Evolutionary conservation across 2,888 invertebrate genomes (phyloP).

Genomic region (Mechanitis mazaeus): DNA sequence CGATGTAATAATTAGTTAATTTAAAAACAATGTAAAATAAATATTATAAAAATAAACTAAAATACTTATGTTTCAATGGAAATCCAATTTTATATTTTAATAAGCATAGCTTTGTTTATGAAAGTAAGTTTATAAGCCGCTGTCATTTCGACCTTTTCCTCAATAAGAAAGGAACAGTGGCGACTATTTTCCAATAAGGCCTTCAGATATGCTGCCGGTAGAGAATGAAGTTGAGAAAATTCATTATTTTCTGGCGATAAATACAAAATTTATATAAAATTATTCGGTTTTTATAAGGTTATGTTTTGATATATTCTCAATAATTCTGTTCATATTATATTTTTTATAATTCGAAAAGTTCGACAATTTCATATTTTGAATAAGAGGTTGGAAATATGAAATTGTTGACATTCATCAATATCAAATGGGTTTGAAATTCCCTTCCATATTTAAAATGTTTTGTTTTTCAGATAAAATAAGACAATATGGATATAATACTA

Average conservation of each 20-base stretch:
- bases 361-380: too few relatives aligned
- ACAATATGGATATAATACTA: neutral
- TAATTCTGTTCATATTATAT: too few relatives aligned
- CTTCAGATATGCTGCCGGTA: conserved; percentile 42
- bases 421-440: too few relatives aligned
- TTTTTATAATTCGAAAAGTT: too few relatives aligned
- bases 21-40: conserved; percentile 11
- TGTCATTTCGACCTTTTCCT: conserved; percentile 35
- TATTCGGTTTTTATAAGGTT: too few relatives aligned
- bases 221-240: neutral
- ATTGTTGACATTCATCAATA: too few relatives aligned
- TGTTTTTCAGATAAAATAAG: neutral
- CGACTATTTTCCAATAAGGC: conserved; percentile 59
- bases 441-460: neutral
- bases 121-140: conserved; percentile 23
- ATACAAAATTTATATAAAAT: too few relatives aligned
- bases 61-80: conserved; percentile 4
- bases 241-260: neutral
- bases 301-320: too few relatives aligned
- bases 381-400: too few relatives aligned
- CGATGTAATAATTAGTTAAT: neutral
- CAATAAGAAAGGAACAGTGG: conserved; percentile 52
- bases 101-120: conserved; percentile 13
- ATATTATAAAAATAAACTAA: conserved; percentile 2
- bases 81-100: neutral